Evolutionary conservation across 2,113 vertebrate species (phyloP), one percentile per base, ranked within the genome.

Genomic region (Beaufortia kweichowensis): DNA sequence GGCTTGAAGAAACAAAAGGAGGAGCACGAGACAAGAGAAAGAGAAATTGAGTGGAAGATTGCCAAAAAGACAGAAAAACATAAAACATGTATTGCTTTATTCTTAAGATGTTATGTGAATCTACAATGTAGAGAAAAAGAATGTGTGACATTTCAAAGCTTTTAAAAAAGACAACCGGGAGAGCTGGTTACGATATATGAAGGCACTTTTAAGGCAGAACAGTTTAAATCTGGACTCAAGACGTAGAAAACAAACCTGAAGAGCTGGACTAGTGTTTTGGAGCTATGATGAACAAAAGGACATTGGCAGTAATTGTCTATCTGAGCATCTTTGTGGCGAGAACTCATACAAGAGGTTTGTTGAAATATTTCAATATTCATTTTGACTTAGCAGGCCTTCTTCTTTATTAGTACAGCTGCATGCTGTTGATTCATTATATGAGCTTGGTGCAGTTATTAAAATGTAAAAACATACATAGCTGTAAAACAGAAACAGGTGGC

Each of bases 341-440:
- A 83, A 79, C 72, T 73, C 0, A 2, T 6, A 7, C 73, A 9
- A 7, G 10, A 89, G 90, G 90, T 90, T 80, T 82, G 89, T 75
- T 68, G 3, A 9, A 14, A 46, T 31, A n/a, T 75, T 33, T 61
- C 7, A 1, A 28, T 31, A n/a, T n/a, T n/a, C n/a, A n/a, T n/a
- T n/a, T n/a, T n/a, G n/a, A n/a, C n/a, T n/a, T n/a, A n/a, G n/a
- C n/a, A n/a, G n/a, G n/a, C n/a, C n/a, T n/a, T n/a, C n/a, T 9
- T 39, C 19, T 17, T 29, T 23, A 23, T 29, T n/a, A n/a, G n/a
- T n/a, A n/a, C n/a, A n/a, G 9, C n/a, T 35, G 35, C 11, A 39
- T 39, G 35, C 11, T 39, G n/a, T 39, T 39, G 9, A 4, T 39
- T 9, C 35, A 6, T 35, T 35, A 35, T 35, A 2, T 9, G 3